These are phyloP conservation scores for Tenthredo amoena DNA, from an alignment of 2,888 invertebrate species.

Conservation along the genomic window DNA sequence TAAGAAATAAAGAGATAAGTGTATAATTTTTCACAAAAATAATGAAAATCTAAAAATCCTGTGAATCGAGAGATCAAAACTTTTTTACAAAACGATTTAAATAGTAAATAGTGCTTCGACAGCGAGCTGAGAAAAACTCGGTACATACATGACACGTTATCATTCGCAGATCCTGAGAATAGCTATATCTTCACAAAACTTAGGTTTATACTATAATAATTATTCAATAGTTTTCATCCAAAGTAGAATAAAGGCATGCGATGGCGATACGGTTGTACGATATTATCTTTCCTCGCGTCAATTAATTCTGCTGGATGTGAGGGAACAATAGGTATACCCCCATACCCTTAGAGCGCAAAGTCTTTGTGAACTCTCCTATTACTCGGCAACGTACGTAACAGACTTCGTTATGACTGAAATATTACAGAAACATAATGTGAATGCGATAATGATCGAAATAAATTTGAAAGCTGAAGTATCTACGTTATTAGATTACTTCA, in stretches of 20 bases:
- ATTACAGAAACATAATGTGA: neutral
- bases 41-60: neutral
- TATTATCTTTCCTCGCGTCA: neutral
- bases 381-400: neutral
- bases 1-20: neutral
- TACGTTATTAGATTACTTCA: neutral
- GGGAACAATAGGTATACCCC: neutral
- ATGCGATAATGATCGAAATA: neutral
- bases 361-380: neutral
- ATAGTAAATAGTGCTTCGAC: neutral
- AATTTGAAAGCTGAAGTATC: neutral
- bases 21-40: neutral
- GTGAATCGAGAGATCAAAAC: neutral
- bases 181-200: neutral
- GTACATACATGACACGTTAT: neutral
- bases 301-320: neutral
- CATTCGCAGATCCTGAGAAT: neutral
- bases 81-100: neutral
- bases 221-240: neutral
- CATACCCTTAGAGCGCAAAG: neutral
- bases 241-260: neutral
- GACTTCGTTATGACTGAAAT: neutral
- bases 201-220: neutral
- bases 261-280: neutral
- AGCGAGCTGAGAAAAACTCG: neutral